Conservation (phyloP, 1,140 invertebrate species). For the Pachypsylla venusta region DNA sequence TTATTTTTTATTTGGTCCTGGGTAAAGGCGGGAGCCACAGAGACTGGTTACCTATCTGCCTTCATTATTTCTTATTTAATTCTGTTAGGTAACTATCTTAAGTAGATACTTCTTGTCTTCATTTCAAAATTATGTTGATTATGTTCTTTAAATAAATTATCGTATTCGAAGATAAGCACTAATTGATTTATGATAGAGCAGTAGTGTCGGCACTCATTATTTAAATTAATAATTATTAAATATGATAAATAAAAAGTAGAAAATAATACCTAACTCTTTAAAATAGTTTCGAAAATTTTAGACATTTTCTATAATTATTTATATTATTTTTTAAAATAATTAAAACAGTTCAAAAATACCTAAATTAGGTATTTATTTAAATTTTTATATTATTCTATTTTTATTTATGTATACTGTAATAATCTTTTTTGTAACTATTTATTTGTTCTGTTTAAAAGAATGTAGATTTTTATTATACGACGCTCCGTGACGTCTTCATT, state of each 20-base stretch:
- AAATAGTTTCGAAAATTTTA: neutral
- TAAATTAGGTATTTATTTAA: slow-evolving; percentile 1
- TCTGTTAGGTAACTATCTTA: too few relatives aligned
- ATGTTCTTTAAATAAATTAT: too few relatives aligned
- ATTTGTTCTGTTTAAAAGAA: neutral
- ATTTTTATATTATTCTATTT: slow-evolving; percentile 5
- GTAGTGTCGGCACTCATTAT: neutral
- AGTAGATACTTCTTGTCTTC: too few relatives aligned
- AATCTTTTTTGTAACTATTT: neutral
- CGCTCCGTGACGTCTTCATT: too few relatives aligned
- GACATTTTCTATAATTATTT: neutral
- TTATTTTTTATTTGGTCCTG: too few relatives aligned
- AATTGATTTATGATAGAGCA: too few relatives aligned
- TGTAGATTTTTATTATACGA: neutral
- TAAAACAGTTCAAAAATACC: slow-evolving; percentile 2
- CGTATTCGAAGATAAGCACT: too few relatives aligned
- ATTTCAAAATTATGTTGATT: too few relatives aligned
- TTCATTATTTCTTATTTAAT: too few relatives aligned
- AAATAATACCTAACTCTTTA: neutral
- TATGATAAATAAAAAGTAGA: neutral
- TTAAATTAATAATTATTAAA: neutral
- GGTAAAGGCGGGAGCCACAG: too few relatives aligned
- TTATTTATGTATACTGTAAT: too few relatives aligned
- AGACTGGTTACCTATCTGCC: too few relatives aligned
- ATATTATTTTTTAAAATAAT: neutral